Percentiles rank a stretch among this genome's conserved stretches.
Evolutionary conservation across 2,888 invertebrate genomes (phyloP).

Genomic region (Hypsopygia costalis): DNA sequence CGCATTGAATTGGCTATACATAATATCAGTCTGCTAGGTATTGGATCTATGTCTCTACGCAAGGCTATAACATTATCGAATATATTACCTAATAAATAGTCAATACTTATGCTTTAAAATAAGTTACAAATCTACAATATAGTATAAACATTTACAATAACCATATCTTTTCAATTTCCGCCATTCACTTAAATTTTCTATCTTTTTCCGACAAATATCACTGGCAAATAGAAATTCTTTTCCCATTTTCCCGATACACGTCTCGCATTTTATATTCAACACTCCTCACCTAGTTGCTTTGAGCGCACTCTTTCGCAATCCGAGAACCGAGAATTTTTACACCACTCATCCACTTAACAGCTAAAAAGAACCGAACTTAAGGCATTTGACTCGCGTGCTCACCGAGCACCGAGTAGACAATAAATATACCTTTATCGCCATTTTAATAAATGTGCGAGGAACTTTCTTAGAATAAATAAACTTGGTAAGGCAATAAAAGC

Average conservation of each 20-base stretch:
- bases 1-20: too few species aligned
- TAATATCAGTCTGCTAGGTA: too few species aligned
- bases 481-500: conserved; percentile 52
- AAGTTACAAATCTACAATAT: too few species aligned
- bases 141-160: too few species aligned
- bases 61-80: too few species aligned
- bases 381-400: conserved; percentile 57
- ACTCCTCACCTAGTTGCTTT: neutral
- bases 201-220: neutral
- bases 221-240: neutral
- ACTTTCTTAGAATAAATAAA: conserved; percentile 65
- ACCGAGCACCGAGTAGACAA: conserved; percentile 56
- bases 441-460: conserved; percentile 72
- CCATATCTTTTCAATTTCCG: too few species aligned
- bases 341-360: conserved; percentile 12
- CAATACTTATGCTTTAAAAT: too few species aligned
- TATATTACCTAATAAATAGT: too few species aligned
- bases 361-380: conserved; percentile 17
- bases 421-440: conserved; percentile 75
- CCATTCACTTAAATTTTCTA: too few species aligned
- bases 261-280: neutral
- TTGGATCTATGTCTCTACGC: too few species aligned
- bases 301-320: neutral
- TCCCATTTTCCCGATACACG: neutral
- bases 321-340: neutral